Evolutionary conservation across 2,113 vertebrate genomes (phyloP).

Genomic region (Grallaria varia): DNA sequence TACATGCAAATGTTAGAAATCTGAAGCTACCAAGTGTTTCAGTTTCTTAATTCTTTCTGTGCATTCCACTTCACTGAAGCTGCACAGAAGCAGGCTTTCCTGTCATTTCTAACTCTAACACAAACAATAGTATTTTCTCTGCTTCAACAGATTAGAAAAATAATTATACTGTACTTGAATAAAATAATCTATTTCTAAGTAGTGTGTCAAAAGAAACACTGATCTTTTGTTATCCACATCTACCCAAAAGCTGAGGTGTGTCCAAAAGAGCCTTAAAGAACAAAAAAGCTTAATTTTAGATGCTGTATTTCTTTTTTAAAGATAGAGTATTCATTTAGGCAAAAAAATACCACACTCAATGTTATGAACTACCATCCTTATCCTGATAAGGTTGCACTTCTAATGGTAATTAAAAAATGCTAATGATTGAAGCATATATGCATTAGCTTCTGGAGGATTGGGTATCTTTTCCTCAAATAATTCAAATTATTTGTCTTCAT

Average conservation of each 20-base stretch:
- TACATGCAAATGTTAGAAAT: neutral
- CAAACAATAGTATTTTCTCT: constrained; percentile 30
- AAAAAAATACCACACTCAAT: neutral
- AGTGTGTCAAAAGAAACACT: neutral
- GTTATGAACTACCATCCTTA: neutral
- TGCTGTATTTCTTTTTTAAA: neutral
- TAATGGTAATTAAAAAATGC: neutral
- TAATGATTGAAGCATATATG: neutral
- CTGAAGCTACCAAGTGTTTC: neutral
- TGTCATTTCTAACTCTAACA: neutral
- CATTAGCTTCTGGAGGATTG: neutral
- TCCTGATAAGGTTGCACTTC: neutral
- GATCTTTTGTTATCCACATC: neutral
- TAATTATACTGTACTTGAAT: neutral
- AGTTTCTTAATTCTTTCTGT: neutral
- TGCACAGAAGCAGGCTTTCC: neutral
- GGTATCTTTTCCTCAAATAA: neutral
- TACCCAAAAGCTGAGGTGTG: neutral
- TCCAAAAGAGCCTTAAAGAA: neutral
- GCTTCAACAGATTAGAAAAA: constrained; percentile 7
- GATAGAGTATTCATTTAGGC: neutral
- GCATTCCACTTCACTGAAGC: neutral
- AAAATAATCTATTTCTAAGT: neutral
- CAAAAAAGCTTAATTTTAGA: neutral
- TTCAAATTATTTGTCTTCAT: neutral